Base-by-base conservation (phyloP, 2,113 vertebrate genomes). In the Pica pica region DNA sequence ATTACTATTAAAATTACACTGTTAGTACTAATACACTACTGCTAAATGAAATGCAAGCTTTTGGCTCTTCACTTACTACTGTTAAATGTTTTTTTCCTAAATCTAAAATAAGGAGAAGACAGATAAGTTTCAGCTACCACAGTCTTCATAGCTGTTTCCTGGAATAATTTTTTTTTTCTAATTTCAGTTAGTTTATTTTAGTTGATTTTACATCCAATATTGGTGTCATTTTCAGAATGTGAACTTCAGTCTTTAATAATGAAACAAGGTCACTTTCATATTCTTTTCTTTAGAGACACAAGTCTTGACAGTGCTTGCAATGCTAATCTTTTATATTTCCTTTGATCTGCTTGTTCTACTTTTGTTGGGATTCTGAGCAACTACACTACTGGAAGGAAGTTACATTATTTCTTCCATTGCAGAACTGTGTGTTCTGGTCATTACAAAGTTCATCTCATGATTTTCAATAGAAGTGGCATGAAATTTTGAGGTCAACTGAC, bases 151-250 rank as follows among this genome's bases (percentile, higher is more conserved):
- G 4, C 23, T 69, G 10, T 50, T 83, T 64, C 7, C 10, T 50
- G 5, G 7, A 11, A 3, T 52, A 4, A 2, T 9, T 23, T 22
- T 31, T 16, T 24, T 15, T 28, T 16, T 35, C 11, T 0, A 1
- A 37, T 41, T 55, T 84, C 33, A 64, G 16, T 67, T 82, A 33
- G 11, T 70, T 90, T 81, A 28, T 5, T 70, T 75, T 10, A 37
- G 6, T 35, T 52, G n/a, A 14, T 59, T 84, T 93, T 87, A 37
- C 12, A 35, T 42, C 10, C 27, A 84, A 78, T 21, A 63, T 8
- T 85, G 8, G 19, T 46, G 20, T 33, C 67, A 67, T 82, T 79
- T 37, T 18, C 21, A 71, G 47, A 78, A 78, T 24, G 8, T 78
- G 56, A 81, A 89, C 56, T 87, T 81, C 27, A 75, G 30, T 75